These are phyloP conservation scores for Bettongia penicillata DNA, from an alignment of 2,113 vertebrate genomes.

Conservation along the genomic window DNA sequence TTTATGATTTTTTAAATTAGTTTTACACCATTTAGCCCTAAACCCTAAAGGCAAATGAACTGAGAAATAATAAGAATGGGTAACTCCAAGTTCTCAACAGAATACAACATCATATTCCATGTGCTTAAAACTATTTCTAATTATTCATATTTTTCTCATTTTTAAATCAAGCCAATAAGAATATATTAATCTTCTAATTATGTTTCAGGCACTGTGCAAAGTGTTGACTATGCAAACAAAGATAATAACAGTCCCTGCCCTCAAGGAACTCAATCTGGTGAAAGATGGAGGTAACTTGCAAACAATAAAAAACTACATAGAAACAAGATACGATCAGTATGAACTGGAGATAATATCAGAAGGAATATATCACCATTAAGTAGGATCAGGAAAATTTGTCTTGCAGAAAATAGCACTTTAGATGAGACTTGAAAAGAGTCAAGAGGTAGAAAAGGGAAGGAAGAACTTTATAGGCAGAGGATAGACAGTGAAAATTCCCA, in stretches of 20 bases:
- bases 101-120: background rate
- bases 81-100: background rate
- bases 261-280: background rate
- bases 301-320: background rate
- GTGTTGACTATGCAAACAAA: background rate
- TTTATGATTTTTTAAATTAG: background rate
- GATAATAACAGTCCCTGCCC: background rate
- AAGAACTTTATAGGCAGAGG: background rate
- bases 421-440: background rate
- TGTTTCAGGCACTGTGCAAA: background rate
- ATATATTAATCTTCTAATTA: background rate
- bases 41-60: background rate
- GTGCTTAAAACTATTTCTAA: background rate
- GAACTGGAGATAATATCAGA: background rate
- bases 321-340: background rate
- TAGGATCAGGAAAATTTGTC: background rate
- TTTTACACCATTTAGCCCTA: background rate
- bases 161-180: background rate
- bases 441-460: background rate
- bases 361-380: background rate
- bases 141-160: background rate
- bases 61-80: background rate
- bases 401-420: background rate
- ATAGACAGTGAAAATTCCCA: background rate
- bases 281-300: background rate